Evolutionary conservation across 1,140 invertebrate species (phyloP), one percentile per base, ranked within the genome.

Genomic region (Rhopalosiphum padi): DNA sequence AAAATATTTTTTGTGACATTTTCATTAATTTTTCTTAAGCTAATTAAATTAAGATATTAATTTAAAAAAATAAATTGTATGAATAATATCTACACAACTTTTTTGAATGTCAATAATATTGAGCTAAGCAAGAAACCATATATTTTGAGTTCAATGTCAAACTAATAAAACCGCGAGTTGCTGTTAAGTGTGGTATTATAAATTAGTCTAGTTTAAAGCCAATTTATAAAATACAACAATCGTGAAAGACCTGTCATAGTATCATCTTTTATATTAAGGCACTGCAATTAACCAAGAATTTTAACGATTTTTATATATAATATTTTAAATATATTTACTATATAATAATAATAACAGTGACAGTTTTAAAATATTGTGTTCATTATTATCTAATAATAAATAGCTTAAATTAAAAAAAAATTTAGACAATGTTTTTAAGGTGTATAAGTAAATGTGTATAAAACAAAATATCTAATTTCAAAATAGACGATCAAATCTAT

Each of bases 121-220:
- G 83, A 25, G 22, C 22, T 8, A 30, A 30, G 46, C 46, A 88
- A 46, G 90, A 91, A 91, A 77, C 90, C 77, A 51, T 77, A 91
- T 9, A 48, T 35, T 35, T 77, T 91, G 21, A 35, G 68, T 91
- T 91, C 90, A 91, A 91, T 91, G 90, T 91, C 90, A 83, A 91
- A 91, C 83, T 83, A 91, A 91, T 91, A 83, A 83, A 83, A 91
- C 7, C n/a, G 41, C 5, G 11, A 82, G 43, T 23, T 25, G 68
- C 30, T 43, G 68, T 91, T 30, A 82, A 41, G 37, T 23, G 43
- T 6, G 7, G 30, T 53, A 51, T n/a, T 68, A 30, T 91, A 68
- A 46, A 77, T 91, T 91, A 77, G 55, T 77, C 55, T 22, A 22
- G 43, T 60, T 43, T 77, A 37, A 68, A 91, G 41, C 25, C 90